phyloP scores from a whole-genome alignment of 1,140 invertebrate genomes.

The Aphaenogaster rudis region DNA sequence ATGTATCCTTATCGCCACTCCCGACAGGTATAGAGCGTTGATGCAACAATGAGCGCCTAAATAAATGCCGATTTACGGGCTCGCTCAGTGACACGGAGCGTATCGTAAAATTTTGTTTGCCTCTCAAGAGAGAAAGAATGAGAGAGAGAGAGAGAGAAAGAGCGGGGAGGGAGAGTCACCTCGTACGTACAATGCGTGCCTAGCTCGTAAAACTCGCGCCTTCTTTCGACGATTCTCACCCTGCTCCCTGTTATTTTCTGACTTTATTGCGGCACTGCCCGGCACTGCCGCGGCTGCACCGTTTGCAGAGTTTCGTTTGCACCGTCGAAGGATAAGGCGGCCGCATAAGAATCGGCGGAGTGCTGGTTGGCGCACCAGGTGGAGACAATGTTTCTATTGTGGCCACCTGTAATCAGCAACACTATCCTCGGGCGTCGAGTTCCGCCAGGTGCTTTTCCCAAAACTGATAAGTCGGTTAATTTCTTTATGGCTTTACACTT shows the following conservation, averaged over 20 bases:
- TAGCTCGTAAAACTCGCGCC: constrained; percentile 80
- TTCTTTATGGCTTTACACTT: constrained; percentile 77
- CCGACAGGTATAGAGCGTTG: constrained; percentile 40
- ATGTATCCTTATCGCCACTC: constrained; percentile 57
- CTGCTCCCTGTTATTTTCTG: constrained; percentile 73
- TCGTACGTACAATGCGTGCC: constrained; percentile 68
- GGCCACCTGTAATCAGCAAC: constrained; percentile 68
- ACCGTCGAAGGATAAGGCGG: constrained; percentile 45
- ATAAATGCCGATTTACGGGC: constrained; percentile 74
- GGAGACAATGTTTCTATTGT: constrained; percentile 77
- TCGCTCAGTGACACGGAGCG: constrained; percentile 59
- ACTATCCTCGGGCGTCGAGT: constrained; percentile 37
- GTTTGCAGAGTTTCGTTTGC: constrained; percentile 80
- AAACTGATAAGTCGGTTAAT: constrained; percentile 83
- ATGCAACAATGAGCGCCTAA: constrained; percentile 62
- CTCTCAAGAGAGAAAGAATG: constrained; percentile 5
- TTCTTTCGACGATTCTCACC: constrained; percentile 78
- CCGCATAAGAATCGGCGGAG: constrained; percentile 49
- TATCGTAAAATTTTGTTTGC: constrained; percentile 77
- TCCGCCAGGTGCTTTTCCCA: constrained; percentile 80
- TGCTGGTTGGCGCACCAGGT: constrained; percentile 38
- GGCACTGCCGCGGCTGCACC: constrained; percentile 58
- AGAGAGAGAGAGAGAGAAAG: background rate
- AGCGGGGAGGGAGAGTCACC: background rate
- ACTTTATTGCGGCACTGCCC: constrained; percentile 72